Conservation (phyloP, 2,888 invertebrate species). For the Acleris sparsana region DNA sequence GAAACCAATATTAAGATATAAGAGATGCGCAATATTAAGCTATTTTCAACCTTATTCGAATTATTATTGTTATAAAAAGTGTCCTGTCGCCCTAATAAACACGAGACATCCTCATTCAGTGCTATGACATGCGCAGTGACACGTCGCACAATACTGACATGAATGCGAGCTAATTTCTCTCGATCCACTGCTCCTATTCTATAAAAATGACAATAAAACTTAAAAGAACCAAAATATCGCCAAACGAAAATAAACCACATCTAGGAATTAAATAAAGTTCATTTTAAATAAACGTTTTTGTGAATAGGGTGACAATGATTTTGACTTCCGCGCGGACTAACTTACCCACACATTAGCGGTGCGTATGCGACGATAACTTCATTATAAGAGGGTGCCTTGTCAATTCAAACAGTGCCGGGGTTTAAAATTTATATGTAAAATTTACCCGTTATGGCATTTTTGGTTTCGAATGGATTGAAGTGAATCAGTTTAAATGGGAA, state of each 20-base stretch:
- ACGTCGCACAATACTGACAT: constrained; percentile 62
- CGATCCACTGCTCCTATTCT: constrained; percentile 72
- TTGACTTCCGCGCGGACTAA: constrained; percentile 68
- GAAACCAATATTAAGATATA: too few relatives aligned
- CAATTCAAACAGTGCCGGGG: constrained; percentile 9
- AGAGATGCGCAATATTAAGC: too few relatives aligned
- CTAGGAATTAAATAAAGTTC: background rate
- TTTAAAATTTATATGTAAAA: too few relatives aligned
- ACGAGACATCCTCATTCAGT: constrained; percentile 36
- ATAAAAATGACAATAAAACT: constrained; percentile 40
- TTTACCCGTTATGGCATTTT: too few relatives aligned
- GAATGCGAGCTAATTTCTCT: constrained; percentile 80
- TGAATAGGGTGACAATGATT: constrained; percentile 51
- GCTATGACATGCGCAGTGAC: constrained; percentile 47
- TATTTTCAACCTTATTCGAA: too few relatives aligned
- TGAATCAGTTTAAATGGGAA: constrained; percentile 22
- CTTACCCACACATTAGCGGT: constrained; percentile 76
- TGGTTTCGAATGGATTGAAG: background rate
- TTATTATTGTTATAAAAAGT: background rate
- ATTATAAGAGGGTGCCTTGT: constrained; percentile 47
- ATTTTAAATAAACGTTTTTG: background rate
- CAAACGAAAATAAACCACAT: constrained; percentile 1
- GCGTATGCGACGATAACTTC: constrained; percentile 65
- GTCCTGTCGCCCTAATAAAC: constrained; percentile 27
- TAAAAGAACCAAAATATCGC: background rate